Base-by-base conservation (phyloP, 2,113 vertebrate species). In the Mystacornis crossleyi region DNA sequence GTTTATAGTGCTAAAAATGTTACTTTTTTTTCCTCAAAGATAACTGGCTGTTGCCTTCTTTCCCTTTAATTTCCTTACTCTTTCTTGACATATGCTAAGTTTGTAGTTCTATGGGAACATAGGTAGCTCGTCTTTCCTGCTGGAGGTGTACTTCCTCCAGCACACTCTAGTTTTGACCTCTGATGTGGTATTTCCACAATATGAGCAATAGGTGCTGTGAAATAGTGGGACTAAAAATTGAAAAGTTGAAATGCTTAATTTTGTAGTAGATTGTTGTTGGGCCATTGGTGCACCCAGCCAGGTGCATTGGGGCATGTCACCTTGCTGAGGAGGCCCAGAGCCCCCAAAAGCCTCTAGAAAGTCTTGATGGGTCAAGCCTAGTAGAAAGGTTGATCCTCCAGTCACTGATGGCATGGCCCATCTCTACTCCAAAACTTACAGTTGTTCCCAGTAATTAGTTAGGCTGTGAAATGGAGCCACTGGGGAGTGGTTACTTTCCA, bases 241-340 rank as follows among this genome's bases (percentile, higher is more conserved):
- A 29, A 61, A 33, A 94, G 9, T 9, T n/a, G n/a, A n/a, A 24
- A 23, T 0, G 2, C 4, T 3, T 23, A 17, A 33, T 60, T 62
- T 40, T 19, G 2, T 57, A 15, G 4, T 12, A 26, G n/a, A 4
- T 29, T 48, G 15, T n/a, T 48, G 9, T 14, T 12, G 58, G 21
- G 19, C 5, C 7, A 2, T 4, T 4, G 8, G 42, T 10, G 10
- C 1, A 2, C 16, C 50, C 19, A 53, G 7, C 5, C 13, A 15
- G 10, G 19, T 0, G 0, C 13, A 10, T 1, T 1, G 4, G 9
- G 29, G 2, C 8, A 6, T 2, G 14, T 24, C 26, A 31, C 5
- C 16, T 61, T 1, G 1, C 26, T 48, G 36, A 28, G 58, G 26
- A 65, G 18, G 14, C 1, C 19, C 42, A 18, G 29, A 62, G 34